Base-by-base conservation (phyloP, 1,140 invertebrate genomes). In the Camponotus vicinus region DNA sequence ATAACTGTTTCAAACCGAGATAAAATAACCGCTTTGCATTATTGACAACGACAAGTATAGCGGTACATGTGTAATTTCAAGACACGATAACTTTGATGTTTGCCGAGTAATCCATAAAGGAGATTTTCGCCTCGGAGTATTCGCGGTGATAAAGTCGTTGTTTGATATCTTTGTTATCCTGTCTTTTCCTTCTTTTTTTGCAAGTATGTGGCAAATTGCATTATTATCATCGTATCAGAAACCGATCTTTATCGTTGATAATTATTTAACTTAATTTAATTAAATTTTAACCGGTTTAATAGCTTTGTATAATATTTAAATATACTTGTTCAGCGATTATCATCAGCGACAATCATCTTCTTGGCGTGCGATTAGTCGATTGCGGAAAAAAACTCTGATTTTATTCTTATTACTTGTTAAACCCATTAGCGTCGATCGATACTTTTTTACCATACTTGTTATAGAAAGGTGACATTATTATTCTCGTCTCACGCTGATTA, bases 1-100 rank as follows among this genome's bases (percentile, higher is more conserved):
- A 34, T 21, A 64, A n/a, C 6, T 8, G 27, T 21, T 40, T 27
- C 15, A 21, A 55, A 40, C 55, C 13, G 9, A 66, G 77, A 69
- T 80, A 80, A 80, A 69, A 76, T 61, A 69, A 69, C 40, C 71
- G 34, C 55, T 42, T 27, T 21, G 45, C 13, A 63, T 32, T 34
- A 32, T 32, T 13, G 15, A 40, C 21, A 61, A 59, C 8, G n/a
- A 27, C 67, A 11, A 32, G 13, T 34, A 32, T 34, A 21, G 15
- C 6, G 27, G n/a, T 18, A 21, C 42, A 21, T 61, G 1, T 45
- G 15, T 52, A 66, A 45, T 78, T 78, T 45, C 32, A 6, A 55
- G 61, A 8, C n/a, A 40, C 21, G 61, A 21, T 61, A 40, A 37
- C 37, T 42, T 57, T n/a, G 4, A 59, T 82, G 40, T 83, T 73